Evolutionary conservation across 2,888 invertebrate species (phyloP), one percentile per base, ranked within the genome.

Genomic region (Lasioglossum figueresi): DNA sequence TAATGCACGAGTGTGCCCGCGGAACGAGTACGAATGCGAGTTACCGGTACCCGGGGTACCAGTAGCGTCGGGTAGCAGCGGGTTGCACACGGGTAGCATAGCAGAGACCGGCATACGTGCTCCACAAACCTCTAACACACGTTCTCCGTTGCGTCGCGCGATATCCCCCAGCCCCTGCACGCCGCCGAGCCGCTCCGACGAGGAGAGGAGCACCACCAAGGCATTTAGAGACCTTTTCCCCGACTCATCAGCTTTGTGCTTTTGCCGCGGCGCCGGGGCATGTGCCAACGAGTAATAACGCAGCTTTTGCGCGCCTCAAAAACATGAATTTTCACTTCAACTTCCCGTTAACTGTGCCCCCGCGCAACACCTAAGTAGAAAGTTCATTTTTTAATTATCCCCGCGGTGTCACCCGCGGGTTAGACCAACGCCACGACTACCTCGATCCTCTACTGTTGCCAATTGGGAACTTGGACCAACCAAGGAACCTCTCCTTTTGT

Each of bases 321-420:
- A 94, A 94, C 94, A 94, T 92, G 94, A 94, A 94, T 94, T 95
- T 95, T 95, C 94, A 94, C 93, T 94, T 93, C 93, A 95, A 95
- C 94, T 95, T 94, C 93, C 88, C 91, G 93, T 93, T 93, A 94
- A 94, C 94, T 94, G 92, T 91, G 88, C 88, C 88, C 89, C 87
- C 87, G 90, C 89, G 86, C 89, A 82, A 82, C 90, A 89, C 91
- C 93, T 93, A 92, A 94, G 93, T 93, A 92, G 91, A 94, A 94
- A 94, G 94, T 94, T 93, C 92, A 93, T 94, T 94, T 94, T 94
- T 94, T 94, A 91, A 91, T 91, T 91, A 91, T 90, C 90, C 90
- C 88, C 84, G 88, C 90, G 90, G 89, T 89, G 82, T 90, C 89
- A 88, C 85, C 74, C 68, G 74, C 68, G 85, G 80, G 84, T 76